Evolutionary conservation across 2,797 vertebrate genomes (phyloP).

Genomic region (Trichosurus vulpecula): DNA sequence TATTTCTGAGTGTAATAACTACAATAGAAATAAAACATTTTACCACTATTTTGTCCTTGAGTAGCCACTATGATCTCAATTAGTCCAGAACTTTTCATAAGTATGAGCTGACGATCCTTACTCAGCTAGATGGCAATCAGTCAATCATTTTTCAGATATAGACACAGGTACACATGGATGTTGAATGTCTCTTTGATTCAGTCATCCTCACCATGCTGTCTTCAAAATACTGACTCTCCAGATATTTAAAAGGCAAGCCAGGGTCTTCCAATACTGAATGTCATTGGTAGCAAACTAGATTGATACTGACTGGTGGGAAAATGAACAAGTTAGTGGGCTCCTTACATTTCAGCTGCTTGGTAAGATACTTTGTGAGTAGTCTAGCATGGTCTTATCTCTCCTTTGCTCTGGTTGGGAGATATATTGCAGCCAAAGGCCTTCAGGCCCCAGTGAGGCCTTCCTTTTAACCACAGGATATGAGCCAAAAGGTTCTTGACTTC

Average conservation of each 20-base stretch:
- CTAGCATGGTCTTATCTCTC: no score
- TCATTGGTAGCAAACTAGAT: no score
- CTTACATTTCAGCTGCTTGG: no score
- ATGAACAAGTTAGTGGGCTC: no score
- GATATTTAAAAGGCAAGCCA: background rate
- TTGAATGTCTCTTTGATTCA: conserved; percentile 24
- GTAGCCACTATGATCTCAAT: background rate
- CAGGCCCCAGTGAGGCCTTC: no score
- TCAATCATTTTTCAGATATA: conserved; percentile 22
- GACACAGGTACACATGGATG: background rate
- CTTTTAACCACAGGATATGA: no score
- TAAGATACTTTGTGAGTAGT: no score
- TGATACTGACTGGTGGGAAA: no score
- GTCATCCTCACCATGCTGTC: background rate
- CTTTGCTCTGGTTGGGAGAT: no score
- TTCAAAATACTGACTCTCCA: conserved; percentile 26
- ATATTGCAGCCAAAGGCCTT: no score
- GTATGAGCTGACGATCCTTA: background rate
- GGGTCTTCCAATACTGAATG: no score
- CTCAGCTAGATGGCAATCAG: background rate
- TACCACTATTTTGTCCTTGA: conserved; percentile 22
- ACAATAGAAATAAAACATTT: conserved; percentile 25
- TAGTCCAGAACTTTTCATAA: background rate
- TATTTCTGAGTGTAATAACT: background rate
- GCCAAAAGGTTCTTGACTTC: no score